These are phyloP conservation scores for Strigamia maritima DNA, from an alignment of 2,888 invertebrate genomes.

Conservation along the genomic window DNA sequence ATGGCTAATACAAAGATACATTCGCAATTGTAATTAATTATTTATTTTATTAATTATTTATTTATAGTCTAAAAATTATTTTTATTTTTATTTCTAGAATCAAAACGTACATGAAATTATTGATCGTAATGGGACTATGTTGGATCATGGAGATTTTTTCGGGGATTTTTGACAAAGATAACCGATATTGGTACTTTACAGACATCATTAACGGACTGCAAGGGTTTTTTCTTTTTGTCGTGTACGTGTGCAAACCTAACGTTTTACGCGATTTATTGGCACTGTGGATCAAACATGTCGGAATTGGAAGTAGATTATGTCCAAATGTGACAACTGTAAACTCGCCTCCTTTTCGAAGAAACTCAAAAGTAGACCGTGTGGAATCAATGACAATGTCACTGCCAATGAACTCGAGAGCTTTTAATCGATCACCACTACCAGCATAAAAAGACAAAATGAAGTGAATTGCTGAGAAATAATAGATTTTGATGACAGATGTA, in stretches of 20 bases:
- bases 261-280: neutral
- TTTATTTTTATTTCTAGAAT: neutral
- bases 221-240: neutral
- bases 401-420: no score
- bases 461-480: no score
- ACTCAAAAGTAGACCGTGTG: no score
- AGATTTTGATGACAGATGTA: no score
- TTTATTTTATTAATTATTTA: neutral
- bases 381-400: no score
- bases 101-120: neutral
- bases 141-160: neutral
- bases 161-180: neutral
- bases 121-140: neutral
- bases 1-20: conserved; percentile 42
- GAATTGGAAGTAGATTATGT: no score
- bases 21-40: conserved; percentile 41
- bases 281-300: no score
- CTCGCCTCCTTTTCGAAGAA: no score
- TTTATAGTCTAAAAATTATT: neutral
- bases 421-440: no score
- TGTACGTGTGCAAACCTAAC: neutral
- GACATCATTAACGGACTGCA: neutral
- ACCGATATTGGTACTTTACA: neutral
- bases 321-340: no score
- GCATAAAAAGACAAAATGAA: no score